phyloP scores from a whole-genome alignment of 2,888 invertebrate genomes.

The Stramonita haemastoma region DNA sequence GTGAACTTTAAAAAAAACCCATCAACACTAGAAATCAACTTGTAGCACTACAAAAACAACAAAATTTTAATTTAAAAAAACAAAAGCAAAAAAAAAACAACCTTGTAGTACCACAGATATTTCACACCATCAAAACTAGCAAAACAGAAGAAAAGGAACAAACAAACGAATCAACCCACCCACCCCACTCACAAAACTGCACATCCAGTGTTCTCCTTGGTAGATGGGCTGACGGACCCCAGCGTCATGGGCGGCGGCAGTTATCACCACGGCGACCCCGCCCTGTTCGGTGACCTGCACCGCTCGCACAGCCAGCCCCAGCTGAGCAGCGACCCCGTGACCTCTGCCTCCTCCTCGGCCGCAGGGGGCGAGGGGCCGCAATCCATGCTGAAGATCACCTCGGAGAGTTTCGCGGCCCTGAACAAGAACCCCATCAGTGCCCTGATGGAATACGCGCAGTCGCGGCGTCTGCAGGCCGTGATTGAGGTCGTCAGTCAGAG shows the following conservation, averaged over 20 bases:
- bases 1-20: too few species aligned
- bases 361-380: neutral
- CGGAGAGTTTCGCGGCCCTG: slow-evolving; percentile 74
- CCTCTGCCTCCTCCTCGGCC: neutral
- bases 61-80: too few species aligned
- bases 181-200: neutral
- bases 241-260: too few species aligned
- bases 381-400: slow-evolving; percentile 54
- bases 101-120: too few species aligned
- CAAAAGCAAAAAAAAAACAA: too few species aligned
- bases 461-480: slow-evolving; percentile 70
- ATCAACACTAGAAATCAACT: too few species aligned
- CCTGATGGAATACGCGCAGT: slow-evolving; percentile 78
- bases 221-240: neutral
- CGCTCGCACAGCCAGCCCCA: slow-evolving; percentile 37
- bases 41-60: too few species aligned
- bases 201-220: neutral
- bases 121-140: too few species aligned
- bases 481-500: slow-evolving; percentile 73
- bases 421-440: slow-evolving; percentile 78
- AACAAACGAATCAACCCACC: neutral
- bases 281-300: neutral
- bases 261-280: neutral
- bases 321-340: neutral
- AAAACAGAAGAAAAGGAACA: too few species aligned